phyloP scores from a whole-genome alignment of 1,140 invertebrate genomes.

The Brachionus rubens region DNA sequence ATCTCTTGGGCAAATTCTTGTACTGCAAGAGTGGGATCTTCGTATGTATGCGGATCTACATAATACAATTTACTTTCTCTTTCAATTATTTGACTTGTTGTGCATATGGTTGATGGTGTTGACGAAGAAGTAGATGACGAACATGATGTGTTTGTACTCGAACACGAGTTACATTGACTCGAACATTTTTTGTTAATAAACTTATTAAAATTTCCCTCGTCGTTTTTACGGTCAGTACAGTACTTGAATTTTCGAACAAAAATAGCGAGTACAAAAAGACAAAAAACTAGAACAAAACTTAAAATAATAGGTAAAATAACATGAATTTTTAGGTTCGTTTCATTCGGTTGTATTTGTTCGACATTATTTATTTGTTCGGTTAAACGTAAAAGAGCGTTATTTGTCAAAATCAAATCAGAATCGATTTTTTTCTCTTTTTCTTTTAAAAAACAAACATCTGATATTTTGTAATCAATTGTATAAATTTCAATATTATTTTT shows the following conservation, averaged over 20 bases:
- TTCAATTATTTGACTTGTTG: conserved; percentile 45
- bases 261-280: neutral
- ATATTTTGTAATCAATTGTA: conserved; percentile 12
- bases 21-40: conserved; percentile 40
- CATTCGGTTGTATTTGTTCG: no score
- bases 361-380: neutral
- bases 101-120: conserved; percentile 34
- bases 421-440: conserved; percentile 7
- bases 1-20: conserved; percentile 45
- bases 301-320: conserved; percentile 12
- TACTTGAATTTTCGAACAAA: conserved; percentile 10
- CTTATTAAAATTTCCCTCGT: neutral
- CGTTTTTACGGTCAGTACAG: neutral
- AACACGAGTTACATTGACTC: conserved; percentile 11
- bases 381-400: neutral
- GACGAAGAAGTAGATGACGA: conserved; percentile 23
- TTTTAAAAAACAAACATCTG: neutral
- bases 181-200: conserved; percentile 31
- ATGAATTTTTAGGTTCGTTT: neutral
- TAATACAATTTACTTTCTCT: conserved; percentile 44
- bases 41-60: conserved; percentile 45
- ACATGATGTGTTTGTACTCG: conserved; percentile 23
- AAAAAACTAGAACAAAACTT: neutral
- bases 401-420: conserved; percentile 8
- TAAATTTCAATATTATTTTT: conserved; percentile 26